These are phyloP conservation scores for Microctenopoma lineatum DNA, from an alignment of 2,797 vertebrate genomes.

Conservation along the genomic window DNA sequence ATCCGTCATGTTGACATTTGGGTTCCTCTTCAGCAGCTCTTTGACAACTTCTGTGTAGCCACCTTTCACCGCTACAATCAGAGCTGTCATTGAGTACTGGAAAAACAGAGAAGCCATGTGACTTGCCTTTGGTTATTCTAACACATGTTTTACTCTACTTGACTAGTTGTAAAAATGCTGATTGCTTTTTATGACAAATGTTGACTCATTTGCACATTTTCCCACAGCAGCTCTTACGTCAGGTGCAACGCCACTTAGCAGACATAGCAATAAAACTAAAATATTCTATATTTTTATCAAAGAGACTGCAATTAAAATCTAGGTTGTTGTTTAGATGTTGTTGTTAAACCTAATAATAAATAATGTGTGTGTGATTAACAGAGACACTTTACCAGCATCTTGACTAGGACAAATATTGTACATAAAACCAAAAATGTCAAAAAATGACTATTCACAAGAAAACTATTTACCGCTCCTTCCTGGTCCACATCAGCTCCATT, in stretches of 20 bases:
- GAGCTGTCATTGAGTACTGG: constrained; percentile 98
- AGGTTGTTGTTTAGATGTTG: too few relatives aligned
- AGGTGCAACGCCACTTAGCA: background rate
- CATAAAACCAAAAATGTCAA: background rate
- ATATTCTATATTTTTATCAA: constrained; percentile 2
- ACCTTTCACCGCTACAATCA: constrained; percentile 96
- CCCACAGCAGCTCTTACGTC: constrained; percentile 25
- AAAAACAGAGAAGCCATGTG: constrained; percentile 26
- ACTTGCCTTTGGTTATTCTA: background rate
- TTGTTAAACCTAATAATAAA: background rate
- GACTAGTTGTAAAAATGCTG: background rate
- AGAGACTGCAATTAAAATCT: background rate
- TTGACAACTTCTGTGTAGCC: constrained; percentile 94
- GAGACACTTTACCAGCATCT: background rate
- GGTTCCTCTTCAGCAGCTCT: constrained; percentile 95
- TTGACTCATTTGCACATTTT: constrained; percentile 18
- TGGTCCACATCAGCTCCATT: constrained; percentile 97
- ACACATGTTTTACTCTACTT: background rate
- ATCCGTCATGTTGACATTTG: constrained; percentile 97
- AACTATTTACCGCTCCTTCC: constrained; percentile 92
- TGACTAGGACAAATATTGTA: background rate
- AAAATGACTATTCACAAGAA: background rate
- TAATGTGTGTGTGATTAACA: background rate
- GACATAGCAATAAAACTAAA: background rate
- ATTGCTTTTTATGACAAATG: background rate